These are phyloP conservation scores for Phenganax marumi DNA, from an alignment of 92 coral and sea anemone genomes.

Conservation along the genomic window DNA sequence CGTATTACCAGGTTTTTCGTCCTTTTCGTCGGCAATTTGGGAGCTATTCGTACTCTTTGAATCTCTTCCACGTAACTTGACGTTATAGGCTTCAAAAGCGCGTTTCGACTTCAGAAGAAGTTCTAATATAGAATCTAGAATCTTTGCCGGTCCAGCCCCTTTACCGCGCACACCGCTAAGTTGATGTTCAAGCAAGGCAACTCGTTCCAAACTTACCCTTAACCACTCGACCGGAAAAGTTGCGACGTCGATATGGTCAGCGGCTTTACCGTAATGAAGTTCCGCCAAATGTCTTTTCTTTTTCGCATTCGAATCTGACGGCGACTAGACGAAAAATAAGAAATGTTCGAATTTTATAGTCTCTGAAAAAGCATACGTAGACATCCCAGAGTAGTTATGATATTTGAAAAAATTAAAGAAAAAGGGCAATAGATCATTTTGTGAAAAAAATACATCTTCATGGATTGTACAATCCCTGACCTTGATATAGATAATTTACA, in stretches of 20 bases:
- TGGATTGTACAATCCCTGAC: too few relatives aligned
- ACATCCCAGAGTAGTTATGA: too few relatives aligned
- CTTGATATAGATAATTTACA: too few relatives aligned
- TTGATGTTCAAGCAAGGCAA: conserved; percentile 92
- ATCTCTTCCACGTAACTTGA: background rate
- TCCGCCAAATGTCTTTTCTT: conserved; percentile 82
- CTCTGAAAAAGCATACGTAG: too few relatives aligned
- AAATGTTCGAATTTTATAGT: background rate
- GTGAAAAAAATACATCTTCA: too few relatives aligned
- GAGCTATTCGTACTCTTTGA: background rate
- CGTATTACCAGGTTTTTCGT: background rate
- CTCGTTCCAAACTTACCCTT: conserved; percentile 80
- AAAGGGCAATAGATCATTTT: too few relatives aligned
- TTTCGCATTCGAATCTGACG: conserved; percentile 71
- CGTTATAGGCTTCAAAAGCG: conserved; percentile 59
- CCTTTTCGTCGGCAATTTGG: background rate
- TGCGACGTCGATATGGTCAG: conserved; percentile 45
- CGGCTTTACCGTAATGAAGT: conserved; percentile 81
- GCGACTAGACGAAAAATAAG: background rate
- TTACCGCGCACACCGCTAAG: conserved; percentile 61
- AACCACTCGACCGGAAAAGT: conserved; percentile 76
- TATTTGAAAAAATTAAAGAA: too few relatives aligned
- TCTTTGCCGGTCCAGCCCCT: conserved; percentile 63
- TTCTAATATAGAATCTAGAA: conserved; percentile 66
- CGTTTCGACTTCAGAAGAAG: conserved; percentile 56